These are phyloP conservation scores for Caenorhabditis auriculariae DNA, from an alignment of 2,888 invertebrate genomes.

Conservation along the genomic window DNA sequence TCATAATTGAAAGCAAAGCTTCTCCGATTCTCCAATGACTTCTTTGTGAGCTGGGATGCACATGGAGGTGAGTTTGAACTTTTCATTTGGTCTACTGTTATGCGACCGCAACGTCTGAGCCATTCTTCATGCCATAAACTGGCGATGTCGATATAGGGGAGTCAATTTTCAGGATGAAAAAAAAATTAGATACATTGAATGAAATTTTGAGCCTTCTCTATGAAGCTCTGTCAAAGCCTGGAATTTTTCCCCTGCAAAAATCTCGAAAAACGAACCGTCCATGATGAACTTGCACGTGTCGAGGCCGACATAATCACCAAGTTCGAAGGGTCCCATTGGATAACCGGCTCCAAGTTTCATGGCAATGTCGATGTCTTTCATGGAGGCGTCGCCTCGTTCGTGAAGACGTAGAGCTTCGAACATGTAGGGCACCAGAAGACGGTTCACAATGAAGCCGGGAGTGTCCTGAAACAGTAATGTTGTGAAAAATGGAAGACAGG, in stretches of 20 bases:
- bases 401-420: constrained; percentile 78
- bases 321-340: constrained; percentile 87
- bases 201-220: neutral
- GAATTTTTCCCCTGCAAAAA: too few relatives aligned
- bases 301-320: constrained; percentile 80
- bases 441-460: constrained; percentile 87
- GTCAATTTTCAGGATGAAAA: too few relatives aligned
- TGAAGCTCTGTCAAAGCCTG: neutral
- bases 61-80: too few relatives aligned
- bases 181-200: too few relatives aligned
- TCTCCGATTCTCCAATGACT: too few relatives aligned
- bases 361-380: constrained; percentile 79
- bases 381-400: constrained; percentile 65
- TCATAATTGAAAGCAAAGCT: too few relatives aligned
- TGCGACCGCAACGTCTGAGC: too few relatives aligned
- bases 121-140: too few relatives aligned
- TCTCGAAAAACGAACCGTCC: constrained; percentile 68
- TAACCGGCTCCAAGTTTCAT: constrained; percentile 87
- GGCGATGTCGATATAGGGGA: too few relatives aligned
- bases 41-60: too few relatives aligned
- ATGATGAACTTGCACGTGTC: constrained; percentile 79
- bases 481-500: neutral
- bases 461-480: constrained; percentile 71
- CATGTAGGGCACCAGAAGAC: constrained; percentile 81
- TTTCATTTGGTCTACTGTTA: too few relatives aligned